These are phyloP conservation scores for Orgyia antiqua DNA, from an alignment of 2,888 invertebrate species.

Conservation along the genomic window DNA sequence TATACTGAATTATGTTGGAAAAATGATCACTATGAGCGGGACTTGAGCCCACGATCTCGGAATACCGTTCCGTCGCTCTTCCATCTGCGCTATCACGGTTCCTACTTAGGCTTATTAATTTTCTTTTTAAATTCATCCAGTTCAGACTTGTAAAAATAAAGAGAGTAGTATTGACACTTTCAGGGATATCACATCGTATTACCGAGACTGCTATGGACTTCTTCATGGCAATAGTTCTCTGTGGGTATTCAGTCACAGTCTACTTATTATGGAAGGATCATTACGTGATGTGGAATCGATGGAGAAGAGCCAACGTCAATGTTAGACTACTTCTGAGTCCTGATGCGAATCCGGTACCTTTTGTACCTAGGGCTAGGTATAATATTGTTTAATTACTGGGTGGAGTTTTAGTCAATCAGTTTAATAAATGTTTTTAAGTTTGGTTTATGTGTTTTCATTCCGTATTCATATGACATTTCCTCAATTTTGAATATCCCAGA, in stretches of 20 bases:
- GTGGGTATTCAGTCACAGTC: constrained; percentile 81
- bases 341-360: constrained; percentile 66
- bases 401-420: constrained; percentile 17
- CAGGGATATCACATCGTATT: constrained; percentile 76
- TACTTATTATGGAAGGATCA: constrained; percentile 82
- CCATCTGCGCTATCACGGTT: too few species aligned
- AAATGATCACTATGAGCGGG: too few species aligned
- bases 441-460: constrained; percentile 4
- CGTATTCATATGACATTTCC: too few species aligned
- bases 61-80: too few species aligned
- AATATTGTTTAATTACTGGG: constrained; percentile 49
- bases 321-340: constrained; percentile 78
- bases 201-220: constrained; percentile 79
- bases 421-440: constrained; percentile 21
- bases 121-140: too few species aligned
- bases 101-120: too few species aligned
- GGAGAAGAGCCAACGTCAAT: constrained; percentile 82
- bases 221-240: constrained; percentile 80
- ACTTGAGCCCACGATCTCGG: too few species aligned
- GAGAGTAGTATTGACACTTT: constrained; percentile 9
- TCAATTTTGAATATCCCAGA: too few species aligned
- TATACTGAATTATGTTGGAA: too few species aligned
- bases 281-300: constrained; percentile 83
- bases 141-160: background rate
- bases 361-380: constrained; percentile 60